Evolutionary conservation across 1,140 invertebrate species (phyloP).

Genomic region (Meloidogyne floridensis): DNA sequence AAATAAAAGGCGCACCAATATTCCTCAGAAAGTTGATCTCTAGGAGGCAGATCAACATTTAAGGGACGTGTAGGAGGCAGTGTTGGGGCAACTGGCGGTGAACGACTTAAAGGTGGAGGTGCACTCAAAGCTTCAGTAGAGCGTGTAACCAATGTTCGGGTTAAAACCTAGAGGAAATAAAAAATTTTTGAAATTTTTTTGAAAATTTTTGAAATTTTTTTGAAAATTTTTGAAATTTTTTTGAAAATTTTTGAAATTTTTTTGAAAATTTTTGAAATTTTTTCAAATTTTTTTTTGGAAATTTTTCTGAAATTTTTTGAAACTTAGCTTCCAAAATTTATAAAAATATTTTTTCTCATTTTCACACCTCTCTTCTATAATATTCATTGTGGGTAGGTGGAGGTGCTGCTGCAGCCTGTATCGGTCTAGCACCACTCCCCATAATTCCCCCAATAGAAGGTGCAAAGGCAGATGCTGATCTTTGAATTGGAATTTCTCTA

Average conservation of each 20-base stretch:
- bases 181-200: background rate
- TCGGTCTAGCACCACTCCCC: background rate
- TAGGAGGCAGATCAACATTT: conserved; percentile 24
- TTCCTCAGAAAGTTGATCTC: conserved; percentile 59
- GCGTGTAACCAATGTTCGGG: conserved; percentile 63
- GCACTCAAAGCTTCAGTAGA: conserved; percentile 60
- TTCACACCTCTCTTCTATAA: conserved; percentile 56
- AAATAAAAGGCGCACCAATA: conserved; percentile 33
- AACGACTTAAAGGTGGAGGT: conserved; percentile 47
- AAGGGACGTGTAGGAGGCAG: conserved; percentile 23
- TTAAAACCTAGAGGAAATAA: conserved; percentile 47
- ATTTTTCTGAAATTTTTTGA: too few relatives aligned
- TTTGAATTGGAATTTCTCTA: conserved; percentile 61
- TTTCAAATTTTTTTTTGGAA: too few relatives aligned
- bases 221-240: too few relatives aligned
- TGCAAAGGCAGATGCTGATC: conserved; percentile 54
- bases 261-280: too few relatives aligned
- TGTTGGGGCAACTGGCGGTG: conserved; percentile 47
- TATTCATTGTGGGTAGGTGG: conserved; percentile 52
- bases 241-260: too few relatives aligned
- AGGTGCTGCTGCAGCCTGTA: conserved; percentile 12
- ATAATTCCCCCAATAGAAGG: conserved; percentile 34
- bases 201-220: too few relatives aligned
- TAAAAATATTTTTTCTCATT: background rate
- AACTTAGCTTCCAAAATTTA: too few relatives aligned